These are phyloP conservation scores for Metaphire vulgaris DNA, from an alignment of 1,140 invertebrate species.

Conservation along the genomic window DNA sequence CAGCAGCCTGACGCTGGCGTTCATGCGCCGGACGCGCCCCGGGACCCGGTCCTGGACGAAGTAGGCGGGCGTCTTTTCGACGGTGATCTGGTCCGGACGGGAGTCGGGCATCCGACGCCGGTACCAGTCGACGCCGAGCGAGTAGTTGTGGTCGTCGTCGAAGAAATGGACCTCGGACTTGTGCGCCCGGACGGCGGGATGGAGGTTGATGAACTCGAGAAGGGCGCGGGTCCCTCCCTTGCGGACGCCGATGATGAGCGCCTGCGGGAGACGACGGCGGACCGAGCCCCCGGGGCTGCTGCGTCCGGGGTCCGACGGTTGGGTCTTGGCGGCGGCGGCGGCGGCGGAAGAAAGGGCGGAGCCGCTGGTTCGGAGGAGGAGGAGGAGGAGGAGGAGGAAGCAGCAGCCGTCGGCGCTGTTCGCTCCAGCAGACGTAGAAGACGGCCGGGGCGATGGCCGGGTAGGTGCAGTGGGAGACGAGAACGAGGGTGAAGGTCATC, in stretches of 20 bases:
- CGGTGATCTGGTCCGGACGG: slow-evolving; percentile 47
- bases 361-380: background rate
- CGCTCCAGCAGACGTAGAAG: background rate
- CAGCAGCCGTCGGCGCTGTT: background rate
- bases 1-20: slow-evolving; percentile 73
- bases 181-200: slow-evolving; percentile 47
- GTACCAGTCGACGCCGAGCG: slow-evolving; percentile 52
- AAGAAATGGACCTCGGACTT: slow-evolving; percentile 34
- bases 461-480: background rate
- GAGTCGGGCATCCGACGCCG: slow-evolving; percentile 43
- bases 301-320: too few species aligned
- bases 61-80: slow-evolving; percentile 56
- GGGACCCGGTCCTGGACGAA: slow-evolving; percentile 61
- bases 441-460: background rate
- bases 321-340: background rate
- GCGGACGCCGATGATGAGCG: slow-evolving; percentile 52
- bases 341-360: background rate
- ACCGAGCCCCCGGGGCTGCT: too few species aligned
- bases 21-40: slow-evolving; percentile 74
- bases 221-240: slow-evolving; percentile 55
- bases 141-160: slow-evolving; percentile 19
- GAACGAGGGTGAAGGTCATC: background rate
- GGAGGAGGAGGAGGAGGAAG: background rate
- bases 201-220: slow-evolving; percentile 50
- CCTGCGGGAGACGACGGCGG: slow-evolving; percentile 40